phyloP scores from a whole-genome alignment of 2,888 invertebrate species.

The Synergus laeviventris region DNA sequence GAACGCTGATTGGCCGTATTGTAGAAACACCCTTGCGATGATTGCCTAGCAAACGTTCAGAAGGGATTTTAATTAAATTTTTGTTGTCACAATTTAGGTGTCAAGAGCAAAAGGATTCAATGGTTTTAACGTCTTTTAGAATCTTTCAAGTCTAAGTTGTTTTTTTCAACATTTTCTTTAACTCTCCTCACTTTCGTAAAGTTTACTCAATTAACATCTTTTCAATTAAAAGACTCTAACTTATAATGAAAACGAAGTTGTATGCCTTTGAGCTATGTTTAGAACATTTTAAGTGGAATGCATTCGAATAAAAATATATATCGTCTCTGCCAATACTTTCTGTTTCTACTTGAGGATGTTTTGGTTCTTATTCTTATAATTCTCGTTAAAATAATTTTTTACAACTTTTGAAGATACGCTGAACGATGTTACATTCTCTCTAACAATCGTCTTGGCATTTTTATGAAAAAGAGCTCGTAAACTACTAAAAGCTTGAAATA shows the following conservation, averaged over 20 bases:
- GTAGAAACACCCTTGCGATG: slow-evolving; percentile 45
- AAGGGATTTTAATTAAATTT: slow-evolving; percentile 54
- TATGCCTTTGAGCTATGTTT: too few relatives aligned
- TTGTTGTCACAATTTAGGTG: slow-evolving; percentile 26
- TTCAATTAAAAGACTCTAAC: slow-evolving; percentile 4
- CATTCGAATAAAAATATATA: too few relatives aligned
- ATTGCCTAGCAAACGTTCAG: slow-evolving; percentile 39
- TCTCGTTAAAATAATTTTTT: too few relatives aligned
- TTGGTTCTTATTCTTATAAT: too few relatives aligned
- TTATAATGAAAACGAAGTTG: background rate
- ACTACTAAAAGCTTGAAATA: background rate
- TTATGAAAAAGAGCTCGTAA: background rate
- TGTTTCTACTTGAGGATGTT: too few relatives aligned
- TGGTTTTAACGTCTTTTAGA: background rate
- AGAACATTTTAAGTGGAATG: too few relatives aligned
- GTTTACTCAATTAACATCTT: background rate
- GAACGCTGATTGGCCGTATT: slow-evolving; percentile 55
- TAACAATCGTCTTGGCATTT: background rate
- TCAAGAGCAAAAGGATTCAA: background rate
- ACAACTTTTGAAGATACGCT: background rate
- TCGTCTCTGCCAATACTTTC: too few relatives aligned
- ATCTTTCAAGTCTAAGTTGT: background rate
- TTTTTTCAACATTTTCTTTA: background rate
- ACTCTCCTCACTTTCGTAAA: slow-evolving; percentile 43
- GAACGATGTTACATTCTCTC: background rate